These are phyloP conservation scores for Pseudomyrmex dendroicus DNA, from an alignment of 1,140 invertebrate species.

Conservation along the genomic window DNA sequence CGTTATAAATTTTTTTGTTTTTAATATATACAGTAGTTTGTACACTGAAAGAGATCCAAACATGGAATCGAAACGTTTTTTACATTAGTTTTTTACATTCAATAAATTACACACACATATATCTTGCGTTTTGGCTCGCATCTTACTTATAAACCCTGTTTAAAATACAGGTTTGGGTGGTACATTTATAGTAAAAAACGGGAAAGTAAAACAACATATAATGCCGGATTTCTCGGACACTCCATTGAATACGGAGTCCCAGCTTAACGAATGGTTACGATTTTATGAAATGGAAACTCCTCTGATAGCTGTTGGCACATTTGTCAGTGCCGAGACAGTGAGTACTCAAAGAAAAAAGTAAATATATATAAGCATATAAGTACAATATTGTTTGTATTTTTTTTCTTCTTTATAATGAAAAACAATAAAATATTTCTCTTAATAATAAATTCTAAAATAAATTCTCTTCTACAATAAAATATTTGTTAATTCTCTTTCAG, in stretches of 20 bases:
- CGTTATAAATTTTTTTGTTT: no score
- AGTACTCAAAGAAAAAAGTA: slow-evolving; percentile 75
- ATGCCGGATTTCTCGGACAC: slow-evolving; percentile 96
- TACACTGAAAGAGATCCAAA: no score
- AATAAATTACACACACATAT: no score
- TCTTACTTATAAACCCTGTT: no score
- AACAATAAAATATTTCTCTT: slow-evolving; percentile 17
- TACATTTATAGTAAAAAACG: slow-evolving; percentile 92
- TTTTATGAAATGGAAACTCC: slow-evolving; percentile 96
- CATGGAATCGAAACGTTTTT: no score
- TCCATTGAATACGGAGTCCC: slow-evolving; percentile 89
- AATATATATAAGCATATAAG: background rate
- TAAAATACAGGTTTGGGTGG: slow-evolving; percentile 91
- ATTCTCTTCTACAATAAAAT: slow-evolving; percentile 1
- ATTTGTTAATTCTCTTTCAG: slow-evolving; percentile 82
- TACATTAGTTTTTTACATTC: no score
- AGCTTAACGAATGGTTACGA: slow-evolving; percentile 95
- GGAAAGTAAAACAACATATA: slow-evolving; percentile 95
- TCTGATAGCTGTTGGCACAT: slow-evolving; percentile 93
- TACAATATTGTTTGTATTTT: background rate
- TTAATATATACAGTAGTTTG: no score
- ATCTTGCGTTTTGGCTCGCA: no score
- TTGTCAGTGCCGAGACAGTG: slow-evolving; percentile 94
- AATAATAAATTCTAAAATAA: no score
- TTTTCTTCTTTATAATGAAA: background rate